Evolutionary conservation across 2,888 invertebrate genomes (phyloP), one percentile per base, ranked within the genome.

Genomic region (Macaria liturata): DNA sequence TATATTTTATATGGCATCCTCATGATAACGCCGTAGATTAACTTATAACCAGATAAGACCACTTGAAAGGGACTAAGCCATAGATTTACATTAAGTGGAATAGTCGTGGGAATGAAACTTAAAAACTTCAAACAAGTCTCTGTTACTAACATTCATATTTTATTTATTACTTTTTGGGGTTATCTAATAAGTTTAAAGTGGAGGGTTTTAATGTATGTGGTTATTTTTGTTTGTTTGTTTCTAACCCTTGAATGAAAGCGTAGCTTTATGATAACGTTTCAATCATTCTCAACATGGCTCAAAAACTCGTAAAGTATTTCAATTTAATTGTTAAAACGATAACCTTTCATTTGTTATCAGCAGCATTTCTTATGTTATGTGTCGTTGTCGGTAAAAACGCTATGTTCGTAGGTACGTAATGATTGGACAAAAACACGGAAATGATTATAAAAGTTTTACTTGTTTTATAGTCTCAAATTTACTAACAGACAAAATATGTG

Each of bases 81-180:
- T 43, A 45, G 50, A 49, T 32, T 46, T 42, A 46, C 31, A 47
- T 46, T 45, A 43, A 45, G 46, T 54, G 45, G 50, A 50, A 54
- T 51, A 30, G 20, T 46, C 57, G 60, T 65, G 65, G 58, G 65
- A 65, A 60, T 42, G 8, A 40, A 9, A 31, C 45, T 49, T 31
- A 0, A 8, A 34, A 46, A 50, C 44, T 46, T 53, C 9, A 9
- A 39, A 20, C 48, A 43, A 20, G 37, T 45, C 7, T 44, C 43
- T 46, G 40, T 57, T 56, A 40, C 49, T 49, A 55, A 32, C 31
- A 51, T 57, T 54, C 58, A 57, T 54, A 32, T 42, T 8, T 50
- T 50, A 58, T 65, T 62, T 65, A 62, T 59, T 54, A n/a, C 47
- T 49, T 56, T 61, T 53, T 49, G 60, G 57, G 62, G 60, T 40